Evolutionary conservation across 1,140 invertebrate species (phyloP).

Genomic region (Wiebesia pumilae): DNA sequence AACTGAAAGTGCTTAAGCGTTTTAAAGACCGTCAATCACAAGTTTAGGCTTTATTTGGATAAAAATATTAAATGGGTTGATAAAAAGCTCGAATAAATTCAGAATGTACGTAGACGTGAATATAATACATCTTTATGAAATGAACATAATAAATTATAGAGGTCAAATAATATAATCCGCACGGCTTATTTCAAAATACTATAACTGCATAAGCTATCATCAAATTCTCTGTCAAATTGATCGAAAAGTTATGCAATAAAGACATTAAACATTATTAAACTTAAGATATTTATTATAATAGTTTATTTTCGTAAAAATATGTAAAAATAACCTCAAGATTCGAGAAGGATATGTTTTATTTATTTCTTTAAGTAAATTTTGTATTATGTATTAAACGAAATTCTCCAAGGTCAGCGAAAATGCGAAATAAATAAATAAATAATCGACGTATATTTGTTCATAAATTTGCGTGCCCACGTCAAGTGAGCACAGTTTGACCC

Average conservation of each 20-base stretch:
- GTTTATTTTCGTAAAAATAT: neutral
- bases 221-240: too few species aligned
- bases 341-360: neutral
- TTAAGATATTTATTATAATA: neutral
- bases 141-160: too few species aligned
- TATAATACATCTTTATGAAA: too few species aligned
- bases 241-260: too few species aligned
- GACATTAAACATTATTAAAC: too few species aligned
- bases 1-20: neutral
- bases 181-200: neutral
- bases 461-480: neutral
- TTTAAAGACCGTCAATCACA: neutral
- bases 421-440: constrained; percentile 25
- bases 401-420: neutral
- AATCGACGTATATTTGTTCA: neutral
- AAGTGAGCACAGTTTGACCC: neutral
- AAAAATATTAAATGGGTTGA: too few species aligned
- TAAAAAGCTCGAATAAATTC: too few species aligned
- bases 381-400: neutral
- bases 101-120: too few species aligned
- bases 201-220: too few species aligned
- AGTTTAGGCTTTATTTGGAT: too few species aligned
- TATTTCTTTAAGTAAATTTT: too few species aligned
- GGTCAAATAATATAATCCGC: too few species aligned
- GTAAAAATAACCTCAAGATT: neutral